Conservation (phyloP, 2,113 vertebrate species). For the Coturnix japonica region DNA sequence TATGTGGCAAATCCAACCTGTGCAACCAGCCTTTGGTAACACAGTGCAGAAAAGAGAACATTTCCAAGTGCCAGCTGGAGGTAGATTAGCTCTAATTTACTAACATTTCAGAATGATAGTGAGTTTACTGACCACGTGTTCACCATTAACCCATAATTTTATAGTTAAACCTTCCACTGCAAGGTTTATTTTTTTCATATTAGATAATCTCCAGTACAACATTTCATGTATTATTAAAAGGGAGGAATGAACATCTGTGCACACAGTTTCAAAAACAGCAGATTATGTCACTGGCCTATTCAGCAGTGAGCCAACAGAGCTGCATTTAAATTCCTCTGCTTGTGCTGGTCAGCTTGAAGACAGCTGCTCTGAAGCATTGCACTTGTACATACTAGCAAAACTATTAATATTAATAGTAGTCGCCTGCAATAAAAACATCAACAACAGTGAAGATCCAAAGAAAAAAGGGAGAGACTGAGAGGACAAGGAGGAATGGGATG, state of each 20-base stretch:
- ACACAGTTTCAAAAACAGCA: neutral
- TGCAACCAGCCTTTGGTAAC: neutral
- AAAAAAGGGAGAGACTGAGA: neutral
- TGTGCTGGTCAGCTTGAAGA: slow-evolving; percentile 1
- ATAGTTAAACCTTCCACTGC: neutral
- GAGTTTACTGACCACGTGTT: neutral
- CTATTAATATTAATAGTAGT: neutral
- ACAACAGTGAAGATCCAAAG: neutral
- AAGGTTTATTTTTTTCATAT: neutral
- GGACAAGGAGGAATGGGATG: neutral
- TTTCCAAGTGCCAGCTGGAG: neutral
- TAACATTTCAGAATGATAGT: neutral
- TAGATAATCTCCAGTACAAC: neutral
- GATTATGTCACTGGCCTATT: slow-evolving; percentile 2
- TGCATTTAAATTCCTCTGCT: slow-evolving; percentile 19
- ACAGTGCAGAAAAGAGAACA: neutral
- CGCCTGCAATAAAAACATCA: neutral
- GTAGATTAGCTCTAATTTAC: neutral
- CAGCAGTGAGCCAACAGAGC: neutral
- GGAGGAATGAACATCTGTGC: slow-evolving; percentile 36
- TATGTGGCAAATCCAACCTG: neutral
- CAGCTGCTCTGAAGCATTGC: neutral
- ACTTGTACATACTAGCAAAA: neutral
- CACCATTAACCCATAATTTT: neutral
- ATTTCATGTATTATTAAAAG: neutral